These are phyloP conservation scores for Hypotaenidia philippensis DNA, from an alignment of 2,797 vertebrate genomes.

Conservation along the genomic window DNA sequence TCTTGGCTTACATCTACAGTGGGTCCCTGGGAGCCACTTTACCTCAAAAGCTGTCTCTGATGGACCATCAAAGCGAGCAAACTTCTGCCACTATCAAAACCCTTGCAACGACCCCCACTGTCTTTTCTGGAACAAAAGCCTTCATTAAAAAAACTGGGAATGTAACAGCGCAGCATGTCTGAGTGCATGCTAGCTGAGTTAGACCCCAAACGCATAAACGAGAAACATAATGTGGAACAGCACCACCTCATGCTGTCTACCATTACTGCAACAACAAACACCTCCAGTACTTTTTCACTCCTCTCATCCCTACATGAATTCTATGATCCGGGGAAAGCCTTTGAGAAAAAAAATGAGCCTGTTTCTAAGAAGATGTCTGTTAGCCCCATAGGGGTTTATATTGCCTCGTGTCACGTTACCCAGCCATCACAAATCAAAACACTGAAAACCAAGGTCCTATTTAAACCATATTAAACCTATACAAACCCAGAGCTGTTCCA, in stretches of 20 bases:
- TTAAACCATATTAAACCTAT: neutral
- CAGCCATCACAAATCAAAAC: neutral
- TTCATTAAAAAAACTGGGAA: accelerated
- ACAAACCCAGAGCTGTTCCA: neutral
- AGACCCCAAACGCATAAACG: neutral
- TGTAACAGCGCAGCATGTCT: neutral
- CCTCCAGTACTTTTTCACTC: neutral
- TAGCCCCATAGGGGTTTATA: neutral
- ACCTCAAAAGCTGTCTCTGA: neutral
- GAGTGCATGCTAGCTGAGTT: neutral
- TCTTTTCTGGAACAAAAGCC: neutral
- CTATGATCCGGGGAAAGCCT: neutral
- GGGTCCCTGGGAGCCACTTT: neutral
- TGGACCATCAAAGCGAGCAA: neutral
- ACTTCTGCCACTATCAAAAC: neutral
- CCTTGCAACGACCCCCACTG: neutral
- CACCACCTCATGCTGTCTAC: neutral
- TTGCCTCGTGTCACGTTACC: neutral
- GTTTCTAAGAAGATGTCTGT: neutral
- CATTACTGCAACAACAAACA: neutral
- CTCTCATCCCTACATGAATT: neutral
- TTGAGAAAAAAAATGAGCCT: neutral
- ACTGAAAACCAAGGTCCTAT: neutral
- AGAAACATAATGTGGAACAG: neutral
- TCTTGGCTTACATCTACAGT: neutral